Percentiles rank a stretch among this genome's conserved stretches.
phyloP scores from a whole-genome alignment of 2,113 vertebrate species.

The Cariama cristata region DNA sequence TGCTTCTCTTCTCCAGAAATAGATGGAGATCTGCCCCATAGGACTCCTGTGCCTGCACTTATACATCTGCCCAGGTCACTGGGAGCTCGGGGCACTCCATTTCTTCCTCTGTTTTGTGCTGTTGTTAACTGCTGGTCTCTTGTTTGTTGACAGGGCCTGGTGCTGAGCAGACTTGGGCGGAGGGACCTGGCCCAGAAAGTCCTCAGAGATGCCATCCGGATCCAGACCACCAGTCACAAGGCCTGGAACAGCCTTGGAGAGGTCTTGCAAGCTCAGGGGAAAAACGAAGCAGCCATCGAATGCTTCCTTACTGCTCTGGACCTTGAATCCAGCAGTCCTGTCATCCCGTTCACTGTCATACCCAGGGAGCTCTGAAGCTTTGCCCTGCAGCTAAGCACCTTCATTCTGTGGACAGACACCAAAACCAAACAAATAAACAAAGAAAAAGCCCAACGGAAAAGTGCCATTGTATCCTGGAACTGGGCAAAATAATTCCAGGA shows the following conservation, averaged over 20 bases:
- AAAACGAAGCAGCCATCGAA: conserved; percentile 86
- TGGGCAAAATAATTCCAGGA: neutral
- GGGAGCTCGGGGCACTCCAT: neutral
- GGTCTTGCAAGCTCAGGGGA: conserved; percentile 88
- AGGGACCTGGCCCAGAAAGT: conserved; percentile 91
- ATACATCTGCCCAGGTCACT: fast-evolving
- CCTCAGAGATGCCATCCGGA: conserved; percentile 87
- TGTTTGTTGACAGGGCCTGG: conserved; percentile 82
- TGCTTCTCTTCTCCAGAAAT: neutral
- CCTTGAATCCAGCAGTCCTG: conserved; percentile 92
- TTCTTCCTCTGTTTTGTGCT: neutral
- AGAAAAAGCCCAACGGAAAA: neutral
- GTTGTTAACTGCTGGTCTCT: neutral
- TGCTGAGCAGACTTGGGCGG: conserved; percentile 86
- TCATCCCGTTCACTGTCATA: conserved; percentile 92
- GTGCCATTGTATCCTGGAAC: conserved; percentile 14
- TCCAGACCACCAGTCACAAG: conserved; percentile 89
- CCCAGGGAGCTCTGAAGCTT: conserved; percentile 87
- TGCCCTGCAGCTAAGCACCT: neutral
- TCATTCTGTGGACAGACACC: neutral
- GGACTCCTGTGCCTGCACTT: neutral
- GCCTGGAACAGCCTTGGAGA: conserved; percentile 94
- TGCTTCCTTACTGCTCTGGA: conserved; percentile 95
- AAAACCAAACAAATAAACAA: neutral
- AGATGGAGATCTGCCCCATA: neutral